Evolutionary conservation across 2,113 vertebrate species (phyloP).

Genomic region (Tupaia chinensis): DNA sequence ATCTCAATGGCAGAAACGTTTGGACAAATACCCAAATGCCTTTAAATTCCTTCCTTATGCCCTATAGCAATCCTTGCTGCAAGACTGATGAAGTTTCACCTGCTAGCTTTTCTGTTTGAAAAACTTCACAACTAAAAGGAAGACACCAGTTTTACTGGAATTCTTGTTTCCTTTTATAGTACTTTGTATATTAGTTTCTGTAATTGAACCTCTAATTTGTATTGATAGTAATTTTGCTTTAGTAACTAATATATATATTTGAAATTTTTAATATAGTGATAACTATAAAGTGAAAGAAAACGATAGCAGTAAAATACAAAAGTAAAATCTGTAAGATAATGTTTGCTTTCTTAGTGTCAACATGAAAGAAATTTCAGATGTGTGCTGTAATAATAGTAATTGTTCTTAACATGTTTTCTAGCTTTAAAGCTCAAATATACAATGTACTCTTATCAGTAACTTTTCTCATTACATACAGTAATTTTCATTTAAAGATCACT

Average conservation of each 20-base stretch:
- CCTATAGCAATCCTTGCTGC: slow-evolving; percentile 49
- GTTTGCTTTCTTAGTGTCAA: slow-evolving; percentile 79
- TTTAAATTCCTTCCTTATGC: slow-evolving; percentile 69
- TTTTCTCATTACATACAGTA: not conserved
- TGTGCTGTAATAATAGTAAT: slow-evolving; percentile 66
- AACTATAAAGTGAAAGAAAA: slow-evolving; percentile 17
- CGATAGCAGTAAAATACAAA: slow-evolving; percentile 31
- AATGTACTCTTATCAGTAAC: not conserved
- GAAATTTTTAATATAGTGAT: not conserved
- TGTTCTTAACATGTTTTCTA: not conserved
- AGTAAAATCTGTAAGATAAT: slow-evolving; percentile 57
- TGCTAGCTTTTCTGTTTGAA: slow-evolving; percentile 41
- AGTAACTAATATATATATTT: not conserved
- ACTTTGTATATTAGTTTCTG: slow-evolving; percentile 17
- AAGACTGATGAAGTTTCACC: not conserved
- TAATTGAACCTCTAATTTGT: not conserved
- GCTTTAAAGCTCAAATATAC: not conserved
- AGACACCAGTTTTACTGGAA: not conserved
- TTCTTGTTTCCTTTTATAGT: not conserved
- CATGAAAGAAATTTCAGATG: slow-evolving; percentile 74
- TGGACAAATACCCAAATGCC: slow-evolving; percentile 75
- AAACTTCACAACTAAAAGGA: slow-evolving; percentile 37
- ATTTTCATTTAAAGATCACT: not conserved
- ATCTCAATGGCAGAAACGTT: slow-evolving; percentile 82
- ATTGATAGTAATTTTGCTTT: slow-evolving; percentile 37